phyloP scores from a whole-genome alignment of 2,113 vertebrate genomes.

The Cricetomys ansorgei region DNA sequence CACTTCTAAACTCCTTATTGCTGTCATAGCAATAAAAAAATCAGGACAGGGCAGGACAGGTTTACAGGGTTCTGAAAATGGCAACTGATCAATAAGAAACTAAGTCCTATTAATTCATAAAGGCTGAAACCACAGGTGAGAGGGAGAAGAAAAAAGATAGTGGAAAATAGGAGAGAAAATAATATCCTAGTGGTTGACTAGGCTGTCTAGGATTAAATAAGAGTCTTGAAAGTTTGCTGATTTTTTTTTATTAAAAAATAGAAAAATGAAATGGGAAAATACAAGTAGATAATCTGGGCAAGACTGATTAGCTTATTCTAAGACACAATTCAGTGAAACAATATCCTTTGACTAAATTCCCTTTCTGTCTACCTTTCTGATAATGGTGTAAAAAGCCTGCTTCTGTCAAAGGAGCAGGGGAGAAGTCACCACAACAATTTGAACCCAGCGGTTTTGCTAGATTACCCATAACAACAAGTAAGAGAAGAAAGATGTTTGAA shows the following conservation, averaged over 20 bases:
- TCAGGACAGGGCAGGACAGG: background rate
- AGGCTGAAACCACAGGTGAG: background rate
- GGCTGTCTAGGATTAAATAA: background rate
- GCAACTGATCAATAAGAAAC: conserved; percentile 33
- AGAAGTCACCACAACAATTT: background rate
- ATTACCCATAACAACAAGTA: background rate
- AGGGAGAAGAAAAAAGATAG: background rate
- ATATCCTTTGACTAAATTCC: background rate
- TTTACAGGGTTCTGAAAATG: background rate
- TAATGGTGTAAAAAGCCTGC: background rate
- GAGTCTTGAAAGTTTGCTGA: background rate
- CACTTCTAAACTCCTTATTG: conserved; percentile 1
- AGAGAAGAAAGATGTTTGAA: background rate
- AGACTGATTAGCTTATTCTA: background rate
- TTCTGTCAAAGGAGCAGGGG: background rate
- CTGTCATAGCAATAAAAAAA: background rate
- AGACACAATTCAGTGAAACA: background rate
- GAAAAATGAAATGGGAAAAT: background rate
- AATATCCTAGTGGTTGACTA: background rate
- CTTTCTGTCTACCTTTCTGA: background rate
- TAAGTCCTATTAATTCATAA: conserved; percentile 46
- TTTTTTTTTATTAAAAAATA: background rate
- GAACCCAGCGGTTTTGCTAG: background rate
- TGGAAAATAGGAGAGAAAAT: background rate
- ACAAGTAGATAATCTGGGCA: background rate